Evolutionary conservation across 2,113 vertebrate genomes (phyloP), one percentile per base, ranked within the genome.

Genomic region (Neolamprologus modestus): DNA sequence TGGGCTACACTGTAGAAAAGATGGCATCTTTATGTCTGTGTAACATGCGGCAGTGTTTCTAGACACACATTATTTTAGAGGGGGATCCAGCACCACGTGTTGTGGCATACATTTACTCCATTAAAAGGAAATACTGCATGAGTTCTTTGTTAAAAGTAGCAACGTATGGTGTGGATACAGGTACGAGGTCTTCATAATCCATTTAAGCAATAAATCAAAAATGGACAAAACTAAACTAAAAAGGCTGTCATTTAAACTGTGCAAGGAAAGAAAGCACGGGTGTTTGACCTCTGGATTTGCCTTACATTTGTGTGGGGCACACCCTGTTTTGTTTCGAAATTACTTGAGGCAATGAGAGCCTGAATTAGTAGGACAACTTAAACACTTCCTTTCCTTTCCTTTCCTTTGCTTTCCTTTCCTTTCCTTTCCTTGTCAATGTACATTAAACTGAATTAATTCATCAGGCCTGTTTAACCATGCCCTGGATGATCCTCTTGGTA

Each of bases 401-500:
- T 28, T 37, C 37, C 10, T 42, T 37, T 37, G 9, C 35, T 37
- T 40, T 40, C 37, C 37, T 40, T 40, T 40, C 5, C 16, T 9
- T 24, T 59, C 8, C 14, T 66, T 71, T 78, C 33, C 17, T 63
- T 40, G 63, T 86, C 79, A 50, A 45, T 53, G 71, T 80, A 21
- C 13, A 80, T 83, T 84, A 71, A 85, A 87, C 84, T 24, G 79
- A 71, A 73, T 84, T 94, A 89, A 92, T 94, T 92, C 91, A 87
- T 63, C 86, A 73, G 91, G 89, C 14, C 73, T 92, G 82, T 94
- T 94, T 91, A 90, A 94, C 94, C 86, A 83, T 66, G 86, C 91
- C 57, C 73, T 35, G 61, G 86, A 91, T 94, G 93, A 95, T 93
- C 94, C 92, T 85, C 80, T 92, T 84, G 83, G 89, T 93, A 93